A percentile compares a stretch with the other conserved stretches of the same genome.
Evolutionary conservation across 2,888 invertebrate genomes (phyloP).

Genomic region (Leptopilina myrica): DNA sequence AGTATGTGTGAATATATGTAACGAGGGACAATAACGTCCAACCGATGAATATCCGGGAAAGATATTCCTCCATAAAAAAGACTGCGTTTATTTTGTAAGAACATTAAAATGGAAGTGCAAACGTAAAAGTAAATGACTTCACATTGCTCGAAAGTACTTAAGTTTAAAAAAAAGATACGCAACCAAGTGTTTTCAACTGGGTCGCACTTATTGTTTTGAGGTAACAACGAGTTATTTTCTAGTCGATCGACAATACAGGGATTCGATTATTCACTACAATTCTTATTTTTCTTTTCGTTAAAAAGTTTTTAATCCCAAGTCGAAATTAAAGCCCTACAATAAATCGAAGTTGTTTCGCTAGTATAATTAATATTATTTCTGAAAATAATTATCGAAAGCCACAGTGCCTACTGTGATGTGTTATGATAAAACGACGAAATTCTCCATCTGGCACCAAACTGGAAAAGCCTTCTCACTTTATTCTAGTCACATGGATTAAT

Average conservation of each 20-base stretch:
- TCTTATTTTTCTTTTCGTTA: background rate
- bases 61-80: conserved; percentile 1
- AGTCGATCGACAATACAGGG: background rate
- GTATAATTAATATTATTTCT: too few relatives aligned
- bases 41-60: conserved; percentile 15
- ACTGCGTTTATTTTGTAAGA: conserved; percentile 2
- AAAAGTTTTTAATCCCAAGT: too few relatives aligned
- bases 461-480: conserved; percentile 56
- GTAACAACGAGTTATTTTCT: background rate
- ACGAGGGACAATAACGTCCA: conserved; percentile 6
- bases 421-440: conserved; percentile 46
- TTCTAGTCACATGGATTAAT: conserved; percentile 69
- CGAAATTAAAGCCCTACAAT: too few relatives aligned
- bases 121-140: conserved; percentile 18
- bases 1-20: conserved; percentile 4
- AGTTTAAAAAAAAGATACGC: background rate
- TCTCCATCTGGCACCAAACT: conserved; percentile 47
- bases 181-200: conserved; percentile 3
- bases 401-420: too few relatives aligned
- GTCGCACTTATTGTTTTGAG: background rate
- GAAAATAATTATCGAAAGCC: too few relatives aligned
- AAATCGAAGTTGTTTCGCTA: too few relatives aligned
- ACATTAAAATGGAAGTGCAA: conserved; percentile 22
- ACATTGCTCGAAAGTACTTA: conserved; percentile 16
- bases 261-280: conserved; percentile 1